These are phyloP conservation scores for Cephalotes varians DNA, from an alignment of 2,888 invertebrate genomes.

Conservation along the genomic window DNA sequence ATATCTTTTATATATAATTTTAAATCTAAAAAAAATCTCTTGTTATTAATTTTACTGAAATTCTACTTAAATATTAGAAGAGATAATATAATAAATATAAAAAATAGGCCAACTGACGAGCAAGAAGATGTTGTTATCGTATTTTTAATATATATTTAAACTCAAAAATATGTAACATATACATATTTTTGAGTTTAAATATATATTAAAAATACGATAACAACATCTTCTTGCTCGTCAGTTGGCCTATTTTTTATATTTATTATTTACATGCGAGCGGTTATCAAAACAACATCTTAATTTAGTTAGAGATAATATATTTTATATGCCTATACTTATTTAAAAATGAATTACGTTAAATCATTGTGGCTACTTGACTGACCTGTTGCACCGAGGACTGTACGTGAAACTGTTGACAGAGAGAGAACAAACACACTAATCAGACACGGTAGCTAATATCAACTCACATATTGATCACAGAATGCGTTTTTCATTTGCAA, in stretches of 20 bases:
- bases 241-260: too few species aligned
- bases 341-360: not conserved
- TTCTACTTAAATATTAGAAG: not conserved
- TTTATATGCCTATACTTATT: not conserved
- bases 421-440: conserved; percentile 14
- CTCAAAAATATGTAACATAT: too few species aligned
- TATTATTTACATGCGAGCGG: too few species aligned
- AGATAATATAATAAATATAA: too few species aligned
- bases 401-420: conserved; percentile 37
- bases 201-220: too few species aligned
- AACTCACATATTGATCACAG: conserved; percentile 38
- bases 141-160: too few species aligned
- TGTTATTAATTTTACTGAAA: conserved; percentile 1
- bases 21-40: not conserved
- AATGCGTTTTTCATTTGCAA: not conserved
- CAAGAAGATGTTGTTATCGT: too few species aligned
- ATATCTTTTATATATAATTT: conserved; percentile 4
- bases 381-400: conserved; percentile 40
- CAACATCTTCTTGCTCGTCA: too few species aligned
- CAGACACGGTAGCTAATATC: conserved; percentile 25
- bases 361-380: conserved; percentile 41
- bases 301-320: too few species aligned
- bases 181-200: too few species aligned
- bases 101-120: too few species aligned
- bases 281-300: too few species aligned